Evolutionary conservation across 2,797 vertebrate species (phyloP), one percentile per base, ranked within the genome.

Genomic region (Chiroxiphia lanceolata): DNA sequence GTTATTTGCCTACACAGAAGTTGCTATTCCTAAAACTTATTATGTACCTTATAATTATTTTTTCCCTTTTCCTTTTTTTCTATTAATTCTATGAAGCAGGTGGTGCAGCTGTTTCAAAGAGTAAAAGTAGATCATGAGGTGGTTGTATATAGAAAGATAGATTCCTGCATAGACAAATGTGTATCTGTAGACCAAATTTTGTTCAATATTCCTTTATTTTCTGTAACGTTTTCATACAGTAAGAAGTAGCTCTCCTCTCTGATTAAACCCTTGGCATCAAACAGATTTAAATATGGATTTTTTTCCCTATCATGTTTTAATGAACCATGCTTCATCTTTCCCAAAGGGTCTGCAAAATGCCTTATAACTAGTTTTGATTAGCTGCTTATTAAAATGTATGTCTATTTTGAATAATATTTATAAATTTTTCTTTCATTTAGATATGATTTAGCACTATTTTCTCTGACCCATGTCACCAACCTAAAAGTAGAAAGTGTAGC

Each of bases 361-460:
- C 57, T 94, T 72, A 93, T 84, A 95, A 94, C 47, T 74, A 87
- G 42, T 96, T 96, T 94, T 97, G 79, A 97, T 97, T 95, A 95
- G 75, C 77, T 93, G 22, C 78, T 97, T 94, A 75, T 95, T 95
- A 95, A 96, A 96, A 96, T 94, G 33, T 38, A 77, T 64, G 50
- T 78, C 47, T 83, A 20, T 31, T 95, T 87, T 83, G 16, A 91
- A 88, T 81, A 75, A 84, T 70, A 93, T 82, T 93, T 83, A 48
- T 61, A 65, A 25, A 22, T 15, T 90, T 81, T 94, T 87, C 38
- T 88, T 90, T 87, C 83, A 80, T 89, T 95, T 92, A 50, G 57
- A 9, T 69, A 48, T 33, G 16, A 6, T 70, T 86, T 82, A 94
- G 34, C 48, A 83, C 33, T 70, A 3, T 83, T 86, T 91, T 71